A percentile compares a stretch with the other conserved stretches of the same genome.
Evolutionary conservation across 2,113 vertebrate genomes (phyloP).

Genomic region (Eubucco bourcierii): DNA sequence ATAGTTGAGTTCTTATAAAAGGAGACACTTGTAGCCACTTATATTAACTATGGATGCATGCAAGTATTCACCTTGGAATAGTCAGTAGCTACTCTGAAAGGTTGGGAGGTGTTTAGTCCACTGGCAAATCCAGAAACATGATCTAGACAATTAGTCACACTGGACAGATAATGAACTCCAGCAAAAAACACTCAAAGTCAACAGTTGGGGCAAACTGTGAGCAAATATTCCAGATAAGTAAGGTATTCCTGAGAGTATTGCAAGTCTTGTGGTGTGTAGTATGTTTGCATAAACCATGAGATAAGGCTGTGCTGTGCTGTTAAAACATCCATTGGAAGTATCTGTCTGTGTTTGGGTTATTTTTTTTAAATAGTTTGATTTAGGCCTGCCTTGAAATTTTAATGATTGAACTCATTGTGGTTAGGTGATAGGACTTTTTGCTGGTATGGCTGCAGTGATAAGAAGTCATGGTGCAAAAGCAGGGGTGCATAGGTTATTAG

Average conservation of each 20-base stretch:
- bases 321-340: not conserved
- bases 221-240: constrained; percentile 33
- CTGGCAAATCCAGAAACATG: not conserved
- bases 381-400: not conserved
- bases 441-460: not conserved
- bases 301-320: not conserved
- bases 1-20: not conserved
- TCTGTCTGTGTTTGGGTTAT: not conserved
- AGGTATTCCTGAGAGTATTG: constrained; percentile 18
- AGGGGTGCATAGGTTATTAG: not conserved
- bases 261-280: not conserved
- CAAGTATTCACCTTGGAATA: not conserved
- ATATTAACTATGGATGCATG: not conserved
- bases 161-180: not conserved
- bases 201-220: not conserved
- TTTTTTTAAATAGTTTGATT: not conserved
- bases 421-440: not conserved
- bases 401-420: not conserved
- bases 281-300: constrained; percentile 24
- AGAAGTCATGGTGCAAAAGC: not conserved
- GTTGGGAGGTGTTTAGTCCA: not conserved
- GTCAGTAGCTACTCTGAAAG: not conserved
- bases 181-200: not conserved
- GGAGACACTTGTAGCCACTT: not conserved
- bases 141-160: not conserved